phyloP scores from a whole-genome alignment of 2,113 vertebrate genomes.

The Turdus rufiventris region DNA sequence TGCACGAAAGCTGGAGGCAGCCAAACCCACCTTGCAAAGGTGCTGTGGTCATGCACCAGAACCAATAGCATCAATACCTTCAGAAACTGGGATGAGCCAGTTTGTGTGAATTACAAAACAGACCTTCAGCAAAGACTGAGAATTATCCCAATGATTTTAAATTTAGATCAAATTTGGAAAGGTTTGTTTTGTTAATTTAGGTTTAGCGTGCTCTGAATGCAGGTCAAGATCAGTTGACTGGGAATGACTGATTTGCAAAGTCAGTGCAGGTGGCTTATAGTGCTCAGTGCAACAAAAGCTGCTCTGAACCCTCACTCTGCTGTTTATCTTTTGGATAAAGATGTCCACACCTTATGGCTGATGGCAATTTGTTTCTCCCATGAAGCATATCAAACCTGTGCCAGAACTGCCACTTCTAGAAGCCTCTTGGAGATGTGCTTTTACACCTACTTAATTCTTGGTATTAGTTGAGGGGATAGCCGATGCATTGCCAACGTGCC shows the following conservation, averaged over 20 bases:
- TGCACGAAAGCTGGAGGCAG: not conserved
- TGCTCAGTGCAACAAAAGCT: not conserved
- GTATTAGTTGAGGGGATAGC: not conserved
- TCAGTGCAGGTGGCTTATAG: not conserved
- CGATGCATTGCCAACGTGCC: not conserved
- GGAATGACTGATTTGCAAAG: not conserved
- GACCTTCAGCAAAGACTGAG: not conserved
- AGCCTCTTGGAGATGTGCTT: not conserved
- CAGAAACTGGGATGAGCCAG: not conserved
- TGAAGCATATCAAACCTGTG: not conserved
- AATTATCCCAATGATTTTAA: not conserved
- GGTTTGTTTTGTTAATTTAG: not conserved
- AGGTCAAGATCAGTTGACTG: not conserved
- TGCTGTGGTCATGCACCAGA: not conserved
- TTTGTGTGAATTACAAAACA: not conserved
- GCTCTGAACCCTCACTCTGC: not conserved
- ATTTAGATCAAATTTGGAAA: not conserved
- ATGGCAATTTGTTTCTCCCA: not conserved
- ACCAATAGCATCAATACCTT: not conserved
- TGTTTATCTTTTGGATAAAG: not conserved
- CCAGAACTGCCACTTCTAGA: not conserved
- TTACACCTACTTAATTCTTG: not conserved
- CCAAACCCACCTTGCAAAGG: not conserved
- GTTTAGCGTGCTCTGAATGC: not conserved
- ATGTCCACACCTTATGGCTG: not conserved